Conservation (phyloP, 2,797 vertebrate genomes). For the Pelochelys cantorii region DNA sequence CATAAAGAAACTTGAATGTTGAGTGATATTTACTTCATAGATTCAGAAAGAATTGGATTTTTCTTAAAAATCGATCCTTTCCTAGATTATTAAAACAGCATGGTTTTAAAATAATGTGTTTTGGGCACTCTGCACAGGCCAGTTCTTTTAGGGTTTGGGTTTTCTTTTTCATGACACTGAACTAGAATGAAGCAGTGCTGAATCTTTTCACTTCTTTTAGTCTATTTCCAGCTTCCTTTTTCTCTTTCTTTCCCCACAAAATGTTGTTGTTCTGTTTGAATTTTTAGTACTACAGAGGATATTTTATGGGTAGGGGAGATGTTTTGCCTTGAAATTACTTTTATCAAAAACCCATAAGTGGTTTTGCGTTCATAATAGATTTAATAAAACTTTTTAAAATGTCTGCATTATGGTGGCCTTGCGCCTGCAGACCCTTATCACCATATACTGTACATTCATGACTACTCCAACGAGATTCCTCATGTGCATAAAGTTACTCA, state of each 20-base stretch:
- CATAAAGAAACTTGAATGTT: background rate
- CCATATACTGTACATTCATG: background rate
- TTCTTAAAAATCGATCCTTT: background rate
- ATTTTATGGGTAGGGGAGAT: background rate
- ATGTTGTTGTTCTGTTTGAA: background rate
- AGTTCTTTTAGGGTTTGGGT: background rate
- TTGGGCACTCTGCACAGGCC: background rate
- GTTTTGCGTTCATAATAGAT: background rate
- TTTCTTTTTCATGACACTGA: background rate
- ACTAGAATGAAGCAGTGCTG: background rate
- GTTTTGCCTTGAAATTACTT: slow-evolving; percentile 7
- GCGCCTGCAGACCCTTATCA: background rate
- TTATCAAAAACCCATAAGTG: background rate
- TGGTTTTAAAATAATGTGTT: background rate
- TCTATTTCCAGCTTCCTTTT: background rate
- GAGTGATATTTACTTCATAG: background rate
- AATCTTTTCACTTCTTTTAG: background rate
- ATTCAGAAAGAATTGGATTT: background rate
- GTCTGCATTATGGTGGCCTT: background rate
- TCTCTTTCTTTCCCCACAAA: background rate
- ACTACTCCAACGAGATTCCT: background rate
- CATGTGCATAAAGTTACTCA: background rate
- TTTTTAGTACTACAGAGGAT: background rate
- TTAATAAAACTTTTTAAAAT: background rate
- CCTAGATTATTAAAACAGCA: background rate